These are phyloP conservation scores for Catamblyrhynchus diadema DNA, from an alignment of 2,797 vertebrate species.

Conservation along the genomic window DNA sequence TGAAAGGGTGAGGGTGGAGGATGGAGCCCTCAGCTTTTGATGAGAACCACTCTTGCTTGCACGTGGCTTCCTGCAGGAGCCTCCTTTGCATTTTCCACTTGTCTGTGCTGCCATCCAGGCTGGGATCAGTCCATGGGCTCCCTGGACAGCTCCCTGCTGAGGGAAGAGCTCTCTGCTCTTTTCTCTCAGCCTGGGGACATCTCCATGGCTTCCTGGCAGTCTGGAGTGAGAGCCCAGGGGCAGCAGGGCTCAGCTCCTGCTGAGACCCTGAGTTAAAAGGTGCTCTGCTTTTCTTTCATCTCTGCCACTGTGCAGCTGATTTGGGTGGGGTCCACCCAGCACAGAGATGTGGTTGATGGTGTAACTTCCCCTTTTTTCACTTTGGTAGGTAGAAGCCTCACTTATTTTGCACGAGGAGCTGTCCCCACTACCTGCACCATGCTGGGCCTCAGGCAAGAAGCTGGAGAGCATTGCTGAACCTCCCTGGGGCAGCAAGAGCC, in stretches of 20 bases:
- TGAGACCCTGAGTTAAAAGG: not conserved
- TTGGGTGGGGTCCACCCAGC: constrained; percentile 59
- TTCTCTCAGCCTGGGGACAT: not conserved
- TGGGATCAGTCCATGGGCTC: not conserved
- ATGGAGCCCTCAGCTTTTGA: not conserved
- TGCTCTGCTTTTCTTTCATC: not conserved
- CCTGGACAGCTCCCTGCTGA: not conserved
- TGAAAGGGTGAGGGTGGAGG: not conserved
- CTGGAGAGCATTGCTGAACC: not conserved
- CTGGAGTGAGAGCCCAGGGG: not conserved
- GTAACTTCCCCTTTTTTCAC: constrained; percentile 50
- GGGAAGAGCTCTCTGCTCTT: not conserved
- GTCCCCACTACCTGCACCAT: not conserved
- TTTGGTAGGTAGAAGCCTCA: constrained; percentile 23
- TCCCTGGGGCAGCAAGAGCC: not conserved
- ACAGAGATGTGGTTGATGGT: constrained; percentile 42
- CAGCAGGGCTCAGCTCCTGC: not conserved
- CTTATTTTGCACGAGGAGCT: not conserved
- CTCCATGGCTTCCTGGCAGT: not conserved
- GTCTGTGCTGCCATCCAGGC: not conserved
- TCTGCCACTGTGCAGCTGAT: not conserved
- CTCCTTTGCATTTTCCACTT: not conserved
- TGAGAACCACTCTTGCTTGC: not conserved
- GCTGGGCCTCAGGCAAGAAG: not conserved
- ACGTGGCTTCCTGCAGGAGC: not conserved